Percentiles rank a stretch among this genome's conserved stretches.
Conservation (phyloP, 2,113 vertebrate species). For the Poeciliopsis turrubarensis region DNA sequence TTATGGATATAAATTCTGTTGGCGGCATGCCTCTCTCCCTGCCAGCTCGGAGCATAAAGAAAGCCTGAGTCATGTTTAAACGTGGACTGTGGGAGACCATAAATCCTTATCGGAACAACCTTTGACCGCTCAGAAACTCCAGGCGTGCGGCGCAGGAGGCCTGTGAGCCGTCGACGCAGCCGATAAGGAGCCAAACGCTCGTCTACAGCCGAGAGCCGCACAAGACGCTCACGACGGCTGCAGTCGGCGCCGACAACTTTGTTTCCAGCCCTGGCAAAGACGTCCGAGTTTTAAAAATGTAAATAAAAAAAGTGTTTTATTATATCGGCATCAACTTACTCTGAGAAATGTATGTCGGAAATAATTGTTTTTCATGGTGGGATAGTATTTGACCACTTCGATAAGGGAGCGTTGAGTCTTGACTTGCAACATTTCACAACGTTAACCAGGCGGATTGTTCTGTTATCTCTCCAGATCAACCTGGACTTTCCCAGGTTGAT, state of each 20-base stretch:
- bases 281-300: too few species aligned
- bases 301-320: background rate
- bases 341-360: background rate
- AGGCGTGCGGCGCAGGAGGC: background rate
- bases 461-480: too few species aligned
- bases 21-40: slow-evolving; percentile 29
- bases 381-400: background rate
- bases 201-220: background rate
- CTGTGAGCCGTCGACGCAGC: slow-evolving; percentile 7
- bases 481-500: too few species aligned
- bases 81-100: slow-evolving; percentile 55
- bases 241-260: too few species aligned
- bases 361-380: background rate
- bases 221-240: background rate
- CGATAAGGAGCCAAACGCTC: slow-evolving; percentile 9
- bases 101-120: slow-evolving; percentile 62
- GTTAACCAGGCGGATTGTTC: background rate
- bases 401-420: too few species aligned
- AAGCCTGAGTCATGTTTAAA: slow-evolving; percentile 57
- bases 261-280: background rate
- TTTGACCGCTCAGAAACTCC: slow-evolving; percentile 53
- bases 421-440: background rate
- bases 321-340: background rate
- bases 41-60: slow-evolving; percentile 48
- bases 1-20: slow-evolving; percentile 65